Conservation (phyloP, 2,113 vertebrate genomes). For the Syrmaticus mikado region DNA sequence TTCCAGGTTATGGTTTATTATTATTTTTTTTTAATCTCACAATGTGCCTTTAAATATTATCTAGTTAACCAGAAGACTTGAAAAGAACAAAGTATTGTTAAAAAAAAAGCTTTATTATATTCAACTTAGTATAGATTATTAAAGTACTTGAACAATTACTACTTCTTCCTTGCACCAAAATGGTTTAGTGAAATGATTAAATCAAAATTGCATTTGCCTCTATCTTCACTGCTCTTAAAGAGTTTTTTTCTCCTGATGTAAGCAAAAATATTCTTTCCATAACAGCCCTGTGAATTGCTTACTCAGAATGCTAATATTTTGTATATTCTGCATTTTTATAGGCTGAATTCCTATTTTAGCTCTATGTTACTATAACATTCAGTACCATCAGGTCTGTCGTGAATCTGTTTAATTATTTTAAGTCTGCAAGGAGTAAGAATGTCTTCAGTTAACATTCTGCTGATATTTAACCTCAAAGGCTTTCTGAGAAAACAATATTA, state of each 20-base stretch:
- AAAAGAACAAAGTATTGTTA: not conserved
- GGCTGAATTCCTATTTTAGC: not conserved
- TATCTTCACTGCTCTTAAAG: not conserved
- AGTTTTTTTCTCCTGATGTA: not conserved
- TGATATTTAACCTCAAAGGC: slow-evolving; percentile 24
- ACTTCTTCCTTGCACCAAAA: not conserved
- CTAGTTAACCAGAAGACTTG: not conserved
- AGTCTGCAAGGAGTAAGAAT: not conserved
- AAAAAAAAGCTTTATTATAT: not conserved
- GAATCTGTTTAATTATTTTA: not conserved
- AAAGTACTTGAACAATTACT: not conserved
- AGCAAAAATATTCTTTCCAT: not conserved
- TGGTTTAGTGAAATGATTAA: not conserved
- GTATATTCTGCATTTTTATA: not conserved
- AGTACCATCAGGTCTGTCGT: not conserved
- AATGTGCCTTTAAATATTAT: not conserved
- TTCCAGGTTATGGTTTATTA: not conserved
- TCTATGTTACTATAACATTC: not conserved
- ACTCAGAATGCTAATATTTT: not conserved
- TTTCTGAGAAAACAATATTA: slow-evolving; percentile 21
- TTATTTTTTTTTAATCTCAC: not conserved
- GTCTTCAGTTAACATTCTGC: not conserved
- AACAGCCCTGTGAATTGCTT: not conserved
- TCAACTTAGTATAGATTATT: not conserved
- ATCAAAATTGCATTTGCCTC: not conserved